Evolutionary conservation across 2,888 invertebrate species (phyloP).

Genomic region (Scelioninae gen. 2): DNA sequence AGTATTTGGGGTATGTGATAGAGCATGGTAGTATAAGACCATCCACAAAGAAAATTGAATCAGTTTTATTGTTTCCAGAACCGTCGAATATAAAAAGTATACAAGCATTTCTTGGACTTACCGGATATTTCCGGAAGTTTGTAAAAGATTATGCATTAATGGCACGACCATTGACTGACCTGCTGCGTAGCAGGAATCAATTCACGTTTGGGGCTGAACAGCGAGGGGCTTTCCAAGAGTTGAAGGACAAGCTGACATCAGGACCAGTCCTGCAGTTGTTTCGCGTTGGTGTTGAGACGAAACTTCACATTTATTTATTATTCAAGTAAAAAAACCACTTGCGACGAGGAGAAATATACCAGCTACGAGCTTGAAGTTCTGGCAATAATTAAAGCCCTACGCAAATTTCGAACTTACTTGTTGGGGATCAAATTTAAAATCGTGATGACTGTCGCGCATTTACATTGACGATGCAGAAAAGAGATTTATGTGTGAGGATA

Average conservation of each 20-base stretch:
- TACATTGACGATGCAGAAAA: conserved; percentile 29
- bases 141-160: no score
- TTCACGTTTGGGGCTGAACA: no score
- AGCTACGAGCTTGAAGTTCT: conserved; percentile 19
- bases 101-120: no score
- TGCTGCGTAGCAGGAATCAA: no score
- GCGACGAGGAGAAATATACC: neutral
- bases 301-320: neutral
- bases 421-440: conserved; percentile 39
- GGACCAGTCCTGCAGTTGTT: neutral
- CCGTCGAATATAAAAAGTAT: neutral
- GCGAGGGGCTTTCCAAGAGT: no score
- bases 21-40: neutral
- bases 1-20: conserved; percentile 3
- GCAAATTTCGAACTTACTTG: conserved; percentile 14
- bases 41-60: neutral
- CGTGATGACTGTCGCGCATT: conserved; percentile 36
- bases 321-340: neutral
- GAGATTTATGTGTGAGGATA: conserved; percentile 9
- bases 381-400: neutral
- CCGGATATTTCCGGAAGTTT: no score
- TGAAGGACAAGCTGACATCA: neutral
- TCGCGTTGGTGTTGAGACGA: neutral
- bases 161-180: no score
- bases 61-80: neutral